Evolutionary conservation across 2,888 invertebrate genomes (phyloP).

Genomic region (Apomyelois bistriatella): DNA sequence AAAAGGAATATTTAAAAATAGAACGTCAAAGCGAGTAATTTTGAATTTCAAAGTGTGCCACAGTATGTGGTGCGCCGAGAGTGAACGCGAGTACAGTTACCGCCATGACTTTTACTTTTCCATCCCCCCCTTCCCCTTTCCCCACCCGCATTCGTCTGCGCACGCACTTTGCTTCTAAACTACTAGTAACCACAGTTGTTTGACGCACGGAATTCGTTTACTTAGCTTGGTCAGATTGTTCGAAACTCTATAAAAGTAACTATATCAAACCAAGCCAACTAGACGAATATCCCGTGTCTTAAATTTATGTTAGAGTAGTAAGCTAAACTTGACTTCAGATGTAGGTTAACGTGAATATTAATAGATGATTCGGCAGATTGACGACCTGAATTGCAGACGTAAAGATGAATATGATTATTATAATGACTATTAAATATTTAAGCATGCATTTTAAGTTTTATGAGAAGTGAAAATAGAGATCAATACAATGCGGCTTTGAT

Average conservation of each 20-base stretch:
- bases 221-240: background rate
- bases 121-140: constrained; percentile 27
- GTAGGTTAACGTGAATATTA: constrained; percentile 12
- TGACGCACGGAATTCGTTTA: background rate
- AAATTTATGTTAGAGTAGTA: background rate
- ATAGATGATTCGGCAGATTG: constrained; percentile 8
- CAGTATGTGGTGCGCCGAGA: constrained; percentile 48
- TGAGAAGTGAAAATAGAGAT: background rate
- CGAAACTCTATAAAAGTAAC: background rate
- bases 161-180: constrained; percentile 3
- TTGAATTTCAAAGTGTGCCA: constrained; percentile 36
- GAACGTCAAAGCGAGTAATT: constrained; percentile 10
- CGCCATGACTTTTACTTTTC: constrained; percentile 69
- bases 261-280: background rate
- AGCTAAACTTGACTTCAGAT: constrained; percentile 4
- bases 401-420: background rate
- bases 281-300: background rate
- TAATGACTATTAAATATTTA: background rate
- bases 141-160: background rate
- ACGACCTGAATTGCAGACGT: background rate
- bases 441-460: background rate
- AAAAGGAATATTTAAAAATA: constrained; percentile 3
- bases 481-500: background rate
- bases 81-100: constrained; percentile 70
- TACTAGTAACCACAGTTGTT: background rate